A percentile compares a stretch with the other conserved stretches of the same genome.
Evolutionary conservation across 30 jellyfish, hydroid and myxozoan genomes (phyloP).

Genomic region (Rhopilema esculentum): DNA sequence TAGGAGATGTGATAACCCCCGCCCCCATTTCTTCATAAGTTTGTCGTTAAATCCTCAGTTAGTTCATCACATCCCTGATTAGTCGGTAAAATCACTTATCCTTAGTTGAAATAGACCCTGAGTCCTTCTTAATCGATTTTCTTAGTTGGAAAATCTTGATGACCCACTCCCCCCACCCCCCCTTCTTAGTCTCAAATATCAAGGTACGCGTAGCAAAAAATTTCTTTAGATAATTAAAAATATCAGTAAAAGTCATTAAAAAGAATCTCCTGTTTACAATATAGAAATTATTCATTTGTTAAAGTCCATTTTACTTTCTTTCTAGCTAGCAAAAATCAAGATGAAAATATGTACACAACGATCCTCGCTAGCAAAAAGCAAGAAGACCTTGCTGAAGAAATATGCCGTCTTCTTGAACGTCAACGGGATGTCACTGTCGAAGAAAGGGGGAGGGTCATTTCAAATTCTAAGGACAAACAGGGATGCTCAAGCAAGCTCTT

Average conservation of each 20-base stretch:
- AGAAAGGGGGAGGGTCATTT: slow-evolving; percentile 8
- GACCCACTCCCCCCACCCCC: too few species aligned
- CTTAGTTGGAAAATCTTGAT: too few species aligned
- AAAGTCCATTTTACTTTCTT: not conserved
- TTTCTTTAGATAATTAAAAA: too few species aligned
- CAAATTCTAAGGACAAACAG: not conserved
- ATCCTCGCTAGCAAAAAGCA: slow-evolving; percentile 55
- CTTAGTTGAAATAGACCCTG: too few species aligned
- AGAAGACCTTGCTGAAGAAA: slow-evolving; percentile 10
- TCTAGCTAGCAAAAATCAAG: slow-evolving; percentile 14
- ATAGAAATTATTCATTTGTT: not conserved
- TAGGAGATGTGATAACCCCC: too few species aligned
- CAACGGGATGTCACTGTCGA: slow-evolving; percentile 37
- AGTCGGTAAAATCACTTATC: too few species aligned
- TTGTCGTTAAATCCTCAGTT: too few species aligned
- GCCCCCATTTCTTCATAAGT: too few species aligned
- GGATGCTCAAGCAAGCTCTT: slow-evolving; percentile 29
- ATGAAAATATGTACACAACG: slow-evolving; percentile 67
- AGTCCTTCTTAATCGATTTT: too few species aligned
- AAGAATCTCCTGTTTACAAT: not conserved
- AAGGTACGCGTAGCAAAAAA: too few species aligned
- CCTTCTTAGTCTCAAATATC: too few species aligned
- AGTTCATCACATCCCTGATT: too few species aligned
- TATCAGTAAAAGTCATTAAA: not conserved
- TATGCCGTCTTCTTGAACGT: slow-evolving; percentile 15